These are phyloP conservation scores for Hestina assimilis DNA, from an alignment of 1,140 invertebrate species.

Conservation along the genomic window DNA sequence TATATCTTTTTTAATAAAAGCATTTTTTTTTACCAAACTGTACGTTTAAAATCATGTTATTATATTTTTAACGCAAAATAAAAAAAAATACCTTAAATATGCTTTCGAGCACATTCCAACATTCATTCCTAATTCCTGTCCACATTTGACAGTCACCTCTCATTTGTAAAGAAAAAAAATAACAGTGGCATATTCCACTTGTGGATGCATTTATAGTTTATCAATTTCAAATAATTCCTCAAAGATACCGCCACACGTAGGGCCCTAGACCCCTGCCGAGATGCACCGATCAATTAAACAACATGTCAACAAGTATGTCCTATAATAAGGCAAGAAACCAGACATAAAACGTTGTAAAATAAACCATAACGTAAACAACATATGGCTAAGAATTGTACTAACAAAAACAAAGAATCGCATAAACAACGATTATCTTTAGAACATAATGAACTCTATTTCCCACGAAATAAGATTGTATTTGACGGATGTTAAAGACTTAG, in stretches of 20 bases:
- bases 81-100: conserved; percentile 1
- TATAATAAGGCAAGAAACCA: conserved; percentile 59
- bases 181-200: conserved; percentile 74
- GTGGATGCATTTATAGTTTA: conserved; percentile 71
- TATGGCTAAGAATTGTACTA: conserved; percentile 47
- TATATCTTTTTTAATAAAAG: not conserved
- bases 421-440: not conserved
- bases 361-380: conserved; percentile 58
- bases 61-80: too few relatives aligned
- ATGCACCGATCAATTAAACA: conserved; percentile 77
- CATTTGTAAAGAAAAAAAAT: conserved; percentile 48
- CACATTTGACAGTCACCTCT: conserved; percentile 34
- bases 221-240: conserved; percentile 75
- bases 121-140: conserved; percentile 30
- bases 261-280: conserved; percentile 65
- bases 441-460: conserved; percentile 26
- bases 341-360: conserved; percentile 41
- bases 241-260: conserved; percentile 68
- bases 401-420: conserved; percentile 27
- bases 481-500: conserved; percentile 36
- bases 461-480: conserved; percentile 16
- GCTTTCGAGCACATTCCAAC: conserved; percentile 11
- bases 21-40: not conserved
- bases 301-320: conserved; percentile 78
- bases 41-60: too few relatives aligned